Evolutionary conservation across 2,797 vertebrate genomes (phyloP).

Genomic region (Steatocranus sp.): DNA sequence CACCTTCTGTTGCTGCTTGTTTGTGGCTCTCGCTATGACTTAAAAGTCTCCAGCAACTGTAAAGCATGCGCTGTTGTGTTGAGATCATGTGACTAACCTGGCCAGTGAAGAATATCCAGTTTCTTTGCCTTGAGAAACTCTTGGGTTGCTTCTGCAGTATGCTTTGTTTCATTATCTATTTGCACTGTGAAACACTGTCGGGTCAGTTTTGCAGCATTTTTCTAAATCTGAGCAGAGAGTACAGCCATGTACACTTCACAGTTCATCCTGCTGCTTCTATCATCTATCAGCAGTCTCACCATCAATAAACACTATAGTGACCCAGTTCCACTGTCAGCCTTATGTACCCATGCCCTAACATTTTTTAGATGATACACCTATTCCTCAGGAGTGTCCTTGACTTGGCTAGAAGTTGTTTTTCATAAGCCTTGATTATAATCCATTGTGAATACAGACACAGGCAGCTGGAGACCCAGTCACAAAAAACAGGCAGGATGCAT

Average conservation of each 20-base stretch:
- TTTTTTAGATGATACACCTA: background rate
- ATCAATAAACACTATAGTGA: background rate
- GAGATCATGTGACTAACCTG: background rate
- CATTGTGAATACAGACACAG: background rate
- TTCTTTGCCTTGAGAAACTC: background rate
- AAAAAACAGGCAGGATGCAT: background rate
- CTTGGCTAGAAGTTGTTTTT: background rate
- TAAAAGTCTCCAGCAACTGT: background rate
- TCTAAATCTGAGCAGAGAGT: background rate
- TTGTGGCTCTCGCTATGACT: background rate
- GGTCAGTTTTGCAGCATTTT: background rate
- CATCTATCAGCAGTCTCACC: background rate
- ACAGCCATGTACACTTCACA: background rate
- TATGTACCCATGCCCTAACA: background rate
- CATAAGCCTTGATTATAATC: background rate
- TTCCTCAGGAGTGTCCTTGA: background rate
- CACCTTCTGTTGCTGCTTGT: background rate
- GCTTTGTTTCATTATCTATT: background rate
- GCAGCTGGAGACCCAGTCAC: background rate
- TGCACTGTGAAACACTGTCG: background rate
- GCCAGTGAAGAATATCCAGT: background rate
- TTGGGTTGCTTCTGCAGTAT: background rate
- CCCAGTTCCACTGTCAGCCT: background rate
- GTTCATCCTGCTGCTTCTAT: background rate
- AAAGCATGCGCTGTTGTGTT: background rate